Evolutionary conservation across 2,797 vertebrate genomes (phyloP).

Genomic region (Hippoglossus hippoglossus): DNA sequence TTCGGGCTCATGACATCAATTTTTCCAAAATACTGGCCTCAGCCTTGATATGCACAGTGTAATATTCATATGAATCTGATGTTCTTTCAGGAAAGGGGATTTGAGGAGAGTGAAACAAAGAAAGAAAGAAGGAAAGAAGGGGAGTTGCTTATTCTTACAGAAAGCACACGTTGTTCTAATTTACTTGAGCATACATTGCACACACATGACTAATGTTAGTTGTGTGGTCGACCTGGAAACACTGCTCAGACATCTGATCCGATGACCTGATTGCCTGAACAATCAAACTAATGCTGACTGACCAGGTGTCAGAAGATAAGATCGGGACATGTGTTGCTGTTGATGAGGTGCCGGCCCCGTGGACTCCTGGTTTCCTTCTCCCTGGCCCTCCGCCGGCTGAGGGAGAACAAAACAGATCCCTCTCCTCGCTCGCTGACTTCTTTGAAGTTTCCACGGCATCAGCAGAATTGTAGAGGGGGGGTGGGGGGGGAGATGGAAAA

Average conservation of each 20-base stretch:
- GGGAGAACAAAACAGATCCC: conserved; percentile 69
- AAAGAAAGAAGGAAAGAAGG: neutral
- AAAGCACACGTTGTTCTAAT: conserved; percentile 48
- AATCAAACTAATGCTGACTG: conserved; percentile 30
- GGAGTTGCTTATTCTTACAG: neutral
- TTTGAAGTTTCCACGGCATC: conserved; percentile 80
- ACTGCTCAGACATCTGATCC: conserved; percentile 43
- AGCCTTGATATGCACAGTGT: neutral
- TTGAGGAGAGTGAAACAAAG: neutral
- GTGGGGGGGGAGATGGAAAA: conserved; percentile 1
- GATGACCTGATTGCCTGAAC: conserved; percentile 33
- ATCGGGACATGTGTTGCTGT: conserved; percentile 44
- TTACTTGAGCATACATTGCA: conserved; percentile 31
- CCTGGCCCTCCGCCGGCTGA: conserved; percentile 46
- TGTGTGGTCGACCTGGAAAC: conserved; percentile 19
- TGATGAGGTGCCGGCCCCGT: conserved; percentile 37
- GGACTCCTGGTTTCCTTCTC: conserved; percentile 49
- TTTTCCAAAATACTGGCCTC: neutral
- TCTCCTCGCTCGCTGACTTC: conserved; percentile 39
- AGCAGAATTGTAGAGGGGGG: conserved; percentile 46
- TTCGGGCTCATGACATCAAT: neutral
- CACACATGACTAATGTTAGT: conserved; percentile 44
- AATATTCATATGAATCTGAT: conserved; percentile 2
- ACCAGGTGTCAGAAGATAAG: conserved; percentile 61
- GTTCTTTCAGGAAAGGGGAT: neutral